Evolutionary conservation across 2,888 invertebrate genomes (phyloP).

Genomic region (Epirrita christyi): DNA sequence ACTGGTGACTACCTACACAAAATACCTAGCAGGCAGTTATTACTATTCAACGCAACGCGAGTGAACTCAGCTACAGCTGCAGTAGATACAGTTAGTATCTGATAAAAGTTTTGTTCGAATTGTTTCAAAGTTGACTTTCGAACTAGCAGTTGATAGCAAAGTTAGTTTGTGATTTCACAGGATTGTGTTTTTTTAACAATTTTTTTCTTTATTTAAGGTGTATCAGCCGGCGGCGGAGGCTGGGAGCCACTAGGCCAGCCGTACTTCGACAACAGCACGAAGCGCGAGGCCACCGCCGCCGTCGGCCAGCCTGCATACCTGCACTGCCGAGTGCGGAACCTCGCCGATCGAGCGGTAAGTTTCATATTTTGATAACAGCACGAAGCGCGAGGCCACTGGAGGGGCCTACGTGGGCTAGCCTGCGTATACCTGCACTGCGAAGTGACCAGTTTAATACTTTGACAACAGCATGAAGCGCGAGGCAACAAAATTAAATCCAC

Average conservation of each 20-base stretch:
- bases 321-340: conserved; percentile 93
- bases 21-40: no score
- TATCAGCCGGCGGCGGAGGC: conserved; percentile 82
- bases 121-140: conserved; percentile 14
- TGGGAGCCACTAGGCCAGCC: conserved; percentile 92
- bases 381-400: no score
- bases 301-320: conserved; percentile 94
- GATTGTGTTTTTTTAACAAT: conserved; percentile 8
- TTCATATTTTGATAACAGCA: not conserved
- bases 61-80: no score
- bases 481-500: no score
- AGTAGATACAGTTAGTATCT: not conserved
- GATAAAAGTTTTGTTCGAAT: conserved; percentile 3
- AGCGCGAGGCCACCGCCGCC: conserved; percentile 93
- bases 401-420: no score
- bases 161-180: conserved; percentile 11
- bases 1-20: no score
- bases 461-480: no score
- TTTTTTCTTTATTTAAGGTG: conserved; percentile 55
- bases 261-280: conserved; percentile 95
- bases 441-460: no score
- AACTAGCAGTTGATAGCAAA: conserved; percentile 14
- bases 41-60: no score
- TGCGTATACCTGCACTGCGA: no score
- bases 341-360: conserved; percentile 95